Evolutionary conservation across 2,888 invertebrate genomes (phyloP).

Genomic region (Julus scanicus): DNA sequence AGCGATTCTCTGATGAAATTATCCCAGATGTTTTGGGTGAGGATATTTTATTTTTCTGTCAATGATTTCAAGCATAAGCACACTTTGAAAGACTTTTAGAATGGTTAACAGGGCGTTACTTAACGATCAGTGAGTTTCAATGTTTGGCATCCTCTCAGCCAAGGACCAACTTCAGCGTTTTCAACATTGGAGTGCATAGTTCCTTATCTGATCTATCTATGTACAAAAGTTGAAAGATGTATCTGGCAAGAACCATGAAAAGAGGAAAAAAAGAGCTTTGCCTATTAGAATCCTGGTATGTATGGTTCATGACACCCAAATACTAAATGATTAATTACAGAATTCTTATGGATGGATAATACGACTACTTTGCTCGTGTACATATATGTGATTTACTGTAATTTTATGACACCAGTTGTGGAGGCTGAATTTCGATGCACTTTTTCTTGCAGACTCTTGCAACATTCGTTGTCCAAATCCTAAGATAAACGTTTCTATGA

Average conservation of each 20-base stretch:
- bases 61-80: background rate
- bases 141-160: background rate
- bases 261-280: background rate
- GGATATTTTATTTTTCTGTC: background rate
- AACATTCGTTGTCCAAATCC: background rate
- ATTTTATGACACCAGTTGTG: background rate
- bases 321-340: constrained; percentile 11
- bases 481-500: constrained; percentile 34
- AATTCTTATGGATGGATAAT: background rate
- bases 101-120: constrained; percentile 7
- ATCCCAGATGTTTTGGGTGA: too few species aligned
- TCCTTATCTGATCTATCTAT: constrained; percentile 11
- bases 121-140: background rate
- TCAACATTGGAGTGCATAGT: background rate
- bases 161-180: background rate
- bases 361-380: background rate
- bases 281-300: background rate
- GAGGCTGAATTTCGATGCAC: background rate
- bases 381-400: constrained; percentile 5
- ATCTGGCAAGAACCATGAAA: background rate
- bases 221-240: background rate
- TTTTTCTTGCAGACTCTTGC: background rate
- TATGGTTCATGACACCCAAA: background rate
- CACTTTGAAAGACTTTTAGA: background rate
- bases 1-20: background rate